Evolutionary conservation across 2,797 vertebrate species (phyloP).

Genomic region (Xenops minutus): DNA sequence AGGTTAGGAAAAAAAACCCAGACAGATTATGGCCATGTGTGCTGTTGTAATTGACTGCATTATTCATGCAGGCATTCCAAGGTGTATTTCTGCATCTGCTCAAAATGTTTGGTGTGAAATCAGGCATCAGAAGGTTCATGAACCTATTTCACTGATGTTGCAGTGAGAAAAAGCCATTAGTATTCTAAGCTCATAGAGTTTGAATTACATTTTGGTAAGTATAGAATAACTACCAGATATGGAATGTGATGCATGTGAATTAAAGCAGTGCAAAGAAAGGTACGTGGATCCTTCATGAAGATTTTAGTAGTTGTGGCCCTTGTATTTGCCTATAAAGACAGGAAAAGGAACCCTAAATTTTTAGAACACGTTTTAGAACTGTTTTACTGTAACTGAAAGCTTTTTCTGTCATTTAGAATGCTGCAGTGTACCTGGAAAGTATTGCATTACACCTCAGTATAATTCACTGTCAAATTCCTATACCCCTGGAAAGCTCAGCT

Average conservation of each 20-base stretch:
- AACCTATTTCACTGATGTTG: neutral
- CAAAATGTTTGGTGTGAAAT: neutral
- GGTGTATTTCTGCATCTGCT: constrained; percentile 2
- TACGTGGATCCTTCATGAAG: neutral
- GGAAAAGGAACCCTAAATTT: neutral
- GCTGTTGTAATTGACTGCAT: neutral
- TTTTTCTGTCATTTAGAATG: neutral
- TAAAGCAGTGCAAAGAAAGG: neutral
- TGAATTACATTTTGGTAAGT: neutral
- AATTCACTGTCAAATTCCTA: neutral
- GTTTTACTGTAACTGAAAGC: neutral
- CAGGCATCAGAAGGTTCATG: neutral
- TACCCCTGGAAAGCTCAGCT: neutral
- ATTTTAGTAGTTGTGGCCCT: neutral
- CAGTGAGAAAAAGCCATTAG: neutral
- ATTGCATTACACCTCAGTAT: neutral
- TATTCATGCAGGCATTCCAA: constrained; percentile 14
- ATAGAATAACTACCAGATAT: neutral
- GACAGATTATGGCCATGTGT: neutral
- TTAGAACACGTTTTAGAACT: neutral
- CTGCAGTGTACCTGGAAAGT: neutral
- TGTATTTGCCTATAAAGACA: neutral
- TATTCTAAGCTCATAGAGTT: neutral
- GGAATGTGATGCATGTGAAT: neutral
- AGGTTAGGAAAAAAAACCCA: neutral